A percentile compares a stretch with the other conserved stretches of the same genome.
Evolutionary conservation across 1,140 invertebrate genomes (phyloP).

Genomic region (Stegodyphus mimosarum): DNA sequence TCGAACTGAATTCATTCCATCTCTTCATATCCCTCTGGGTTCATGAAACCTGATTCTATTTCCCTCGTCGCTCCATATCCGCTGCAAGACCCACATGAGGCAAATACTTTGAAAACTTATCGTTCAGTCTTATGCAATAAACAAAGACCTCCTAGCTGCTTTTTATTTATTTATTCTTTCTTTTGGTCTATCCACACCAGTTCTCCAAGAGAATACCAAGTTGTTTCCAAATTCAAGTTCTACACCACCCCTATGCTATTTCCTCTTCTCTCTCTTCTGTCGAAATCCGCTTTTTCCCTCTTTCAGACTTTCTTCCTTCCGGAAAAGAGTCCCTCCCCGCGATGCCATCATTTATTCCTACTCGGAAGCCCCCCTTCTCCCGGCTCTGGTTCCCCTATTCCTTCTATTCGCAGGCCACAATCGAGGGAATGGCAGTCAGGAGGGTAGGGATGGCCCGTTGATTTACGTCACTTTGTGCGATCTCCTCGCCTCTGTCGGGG

Average conservation of each 20-base stretch:
- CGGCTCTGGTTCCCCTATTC: not conserved
- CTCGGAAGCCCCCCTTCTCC: slow-evolving; percentile 3
- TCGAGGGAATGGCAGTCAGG: not conserved
- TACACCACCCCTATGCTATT: slow-evolving; percentile 37
- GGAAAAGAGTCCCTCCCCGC: not conserved
- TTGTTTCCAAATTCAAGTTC: slow-evolving; percentile 36
- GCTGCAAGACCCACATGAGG: slow-evolving; percentile 2
- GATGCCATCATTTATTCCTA: not conserved
- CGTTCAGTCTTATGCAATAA: slow-evolving; percentile 16
- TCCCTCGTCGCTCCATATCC: too few relatives aligned
- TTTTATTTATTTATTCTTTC: not conserved
- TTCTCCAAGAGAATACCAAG: not conserved
- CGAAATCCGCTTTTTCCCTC: slow-evolving; percentile 12
- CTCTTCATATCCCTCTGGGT: too few relatives aligned
- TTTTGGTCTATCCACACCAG: not conserved
- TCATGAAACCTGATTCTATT: too few relatives aligned
- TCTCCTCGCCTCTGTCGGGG: not conserved
- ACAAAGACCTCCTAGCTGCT: slow-evolving; percentile 9
- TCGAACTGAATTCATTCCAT: too few relatives aligned
- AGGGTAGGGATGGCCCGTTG: not conserved
- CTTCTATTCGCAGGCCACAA: slow-evolving; percentile 37
- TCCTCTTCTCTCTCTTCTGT: slow-evolving; percentile 12
- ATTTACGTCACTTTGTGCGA: not conserved
- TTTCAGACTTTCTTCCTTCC: slow-evolving; percentile 39
- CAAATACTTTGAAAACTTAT: not conserved